Evolutionary conservation across 35 echinoderm and acorn worm species (phyloP).

Genomic region (Ptychodera flava): DNA sequence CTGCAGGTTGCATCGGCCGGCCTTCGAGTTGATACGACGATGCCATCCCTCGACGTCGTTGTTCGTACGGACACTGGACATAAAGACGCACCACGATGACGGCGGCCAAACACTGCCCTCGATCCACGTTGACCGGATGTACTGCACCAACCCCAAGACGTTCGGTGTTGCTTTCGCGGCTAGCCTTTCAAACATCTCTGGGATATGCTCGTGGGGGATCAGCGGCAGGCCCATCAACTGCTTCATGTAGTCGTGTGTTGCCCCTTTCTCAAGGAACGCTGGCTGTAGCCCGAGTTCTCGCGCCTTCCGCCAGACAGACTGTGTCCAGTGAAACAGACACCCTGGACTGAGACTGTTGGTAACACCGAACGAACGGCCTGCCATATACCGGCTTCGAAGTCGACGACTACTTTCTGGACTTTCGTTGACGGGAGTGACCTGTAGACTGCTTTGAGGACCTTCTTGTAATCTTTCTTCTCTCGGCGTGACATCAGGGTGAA

Average conservation of each 20-base stretch:
- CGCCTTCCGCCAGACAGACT: conserved; percentile 51
- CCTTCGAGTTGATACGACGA: background rate
- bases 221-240: background rate
- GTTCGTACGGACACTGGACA: conserved; percentile 16
- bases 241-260: background rate
- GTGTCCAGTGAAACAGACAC: conserved; percentile 57
- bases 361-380: background rate
- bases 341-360: background rate
- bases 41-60: conserved; percentile 43
- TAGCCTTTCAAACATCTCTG: conserved; percentile 5
- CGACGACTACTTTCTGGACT: conserved; percentile 8
- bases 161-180: conserved; percentile 4
- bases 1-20: background rate
- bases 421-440: background rate
- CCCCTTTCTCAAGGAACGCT: background rate
- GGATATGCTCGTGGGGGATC: background rate
- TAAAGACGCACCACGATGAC: conserved; percentile 21
- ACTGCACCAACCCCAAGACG: background rate
- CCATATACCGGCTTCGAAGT: conserved; percentile 42
- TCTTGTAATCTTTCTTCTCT: conserved; percentile 35
- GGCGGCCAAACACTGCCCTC: conserved; percentile 8
- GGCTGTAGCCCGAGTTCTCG: conserved; percentile 7
- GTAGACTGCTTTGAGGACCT: background rate
- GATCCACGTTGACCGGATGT: conserved; percentile 22
- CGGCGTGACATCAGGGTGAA: conserved; percentile 47